Percentiles rank a stretch among this genome's conserved stretches.
These are phyloP conservation scores for Eufriesea mexicana DNA, from an alignment of 1,140 invertebrate genomes.

Conservation along the genomic window DNA sequence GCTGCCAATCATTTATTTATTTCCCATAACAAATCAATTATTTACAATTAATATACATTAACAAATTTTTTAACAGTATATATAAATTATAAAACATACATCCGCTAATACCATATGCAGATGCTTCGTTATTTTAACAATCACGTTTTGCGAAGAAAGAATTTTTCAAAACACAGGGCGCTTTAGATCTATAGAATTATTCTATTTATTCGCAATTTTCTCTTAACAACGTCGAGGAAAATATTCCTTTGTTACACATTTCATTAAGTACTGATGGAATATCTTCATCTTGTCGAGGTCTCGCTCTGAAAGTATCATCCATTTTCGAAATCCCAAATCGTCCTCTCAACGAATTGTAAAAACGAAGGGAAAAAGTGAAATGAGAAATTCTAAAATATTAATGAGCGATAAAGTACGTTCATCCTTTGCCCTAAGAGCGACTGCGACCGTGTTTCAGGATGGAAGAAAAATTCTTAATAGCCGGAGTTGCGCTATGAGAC, in stretches of 20 bases:
- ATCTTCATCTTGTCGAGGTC: neutral
- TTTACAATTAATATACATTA: neutral
- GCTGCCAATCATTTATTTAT: neutral
- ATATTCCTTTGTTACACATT: neutral
- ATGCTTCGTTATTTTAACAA: too few species aligned
- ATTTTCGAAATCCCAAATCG: too few species aligned
- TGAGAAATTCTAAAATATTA: too few species aligned
- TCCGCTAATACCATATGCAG: too few species aligned
- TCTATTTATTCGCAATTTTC: neutral
- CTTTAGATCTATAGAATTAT: neutral
- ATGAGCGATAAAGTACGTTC: too few species aligned
- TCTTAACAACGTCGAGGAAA: neutral
- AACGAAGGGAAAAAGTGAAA: too few species aligned
- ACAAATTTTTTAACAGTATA: too few species aligned
- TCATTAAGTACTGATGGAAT: neutral
- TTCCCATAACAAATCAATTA: too few species aligned
- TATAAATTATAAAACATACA: too few species aligned
- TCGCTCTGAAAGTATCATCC: neutral
- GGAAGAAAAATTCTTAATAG: neutral
- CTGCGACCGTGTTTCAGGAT: neutral
- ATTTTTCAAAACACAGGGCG: neutral
- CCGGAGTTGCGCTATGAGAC: neutral
- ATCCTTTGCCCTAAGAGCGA: too few species aligned
- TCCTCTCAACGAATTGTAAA: too few species aligned
- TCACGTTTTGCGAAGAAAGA: too few species aligned